Base-by-base conservation (phyloP, 2,113 vertebrate genomes). In the Notothenia coriiceps region DNA sequence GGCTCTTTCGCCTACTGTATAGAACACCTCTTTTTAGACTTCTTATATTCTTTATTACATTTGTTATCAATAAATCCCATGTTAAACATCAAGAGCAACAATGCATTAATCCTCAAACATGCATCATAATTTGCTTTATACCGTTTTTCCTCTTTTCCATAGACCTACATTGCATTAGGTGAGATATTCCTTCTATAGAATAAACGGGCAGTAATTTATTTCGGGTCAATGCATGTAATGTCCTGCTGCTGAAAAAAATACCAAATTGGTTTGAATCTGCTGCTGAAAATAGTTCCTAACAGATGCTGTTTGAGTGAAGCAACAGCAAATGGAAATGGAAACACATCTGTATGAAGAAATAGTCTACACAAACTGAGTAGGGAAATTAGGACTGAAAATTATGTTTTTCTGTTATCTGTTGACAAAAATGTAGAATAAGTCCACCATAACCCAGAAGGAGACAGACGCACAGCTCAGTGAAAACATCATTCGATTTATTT, bases 401-500 rank as follows among this genome's bases (percentile, higher is more conserved):
- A 15, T 62, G 13, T 49, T 55, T n/a, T 43, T 14, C 7, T 69
- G 10, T 6, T 20, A 40, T n/a, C 5, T 18, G 6, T 61, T 7
- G 5, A 4, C 20, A 70, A 18, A 13, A 47, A 47, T 33, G 1
- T 18, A 49, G 2, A 71, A 70, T 20, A 47, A 40, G 11, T 4
- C 25, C 54, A 29, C 7, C 25, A 50, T 76, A 50, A 67, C 50
- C 51, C 22, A 22, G 44, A 69, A 52, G 15, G 13, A 29, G 22
- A 51, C 6, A 18, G 15, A 5, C 20, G 50, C 10, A 46, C 20
- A 55, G 35, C 51, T 63, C 47, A 62, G 40, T 35, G 70, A 77
- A 33, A 51, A 52, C 33, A 52, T 71, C 25, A 40, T 35, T 15
- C 4, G 18, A 77, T 18, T 63, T 70, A 73, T 79, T 76, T 84